Percentiles rank a stretch among this genome's conserved stretches.
phyloP scores from a whole-genome alignment of 2,888 invertebrate species.

The Eilema caniola region DNA sequence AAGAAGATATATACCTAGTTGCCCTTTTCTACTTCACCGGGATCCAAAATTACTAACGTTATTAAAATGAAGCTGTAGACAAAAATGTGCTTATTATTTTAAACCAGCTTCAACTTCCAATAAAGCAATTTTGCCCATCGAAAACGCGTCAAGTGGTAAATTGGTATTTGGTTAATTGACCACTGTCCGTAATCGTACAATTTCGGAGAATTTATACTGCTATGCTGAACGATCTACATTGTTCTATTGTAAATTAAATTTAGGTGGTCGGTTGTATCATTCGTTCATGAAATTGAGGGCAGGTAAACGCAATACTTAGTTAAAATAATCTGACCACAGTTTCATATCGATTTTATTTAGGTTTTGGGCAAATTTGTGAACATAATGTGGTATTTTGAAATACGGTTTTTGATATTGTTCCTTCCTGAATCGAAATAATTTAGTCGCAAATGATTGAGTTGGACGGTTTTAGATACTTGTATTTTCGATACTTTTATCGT shows the following conservation, averaged over 20 bases:
- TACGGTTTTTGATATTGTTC: not conserved
- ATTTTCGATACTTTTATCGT: not conserved
- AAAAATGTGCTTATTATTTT: no score
- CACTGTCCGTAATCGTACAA: not conserved
- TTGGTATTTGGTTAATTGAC: constrained; percentile 4
- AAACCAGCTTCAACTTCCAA: not conserved
- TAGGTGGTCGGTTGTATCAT: not conserved
- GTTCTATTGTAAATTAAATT: constrained; percentile 4
- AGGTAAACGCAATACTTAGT: not conserved
- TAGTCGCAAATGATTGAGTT: no score
- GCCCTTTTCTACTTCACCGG: no score
- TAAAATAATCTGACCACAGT: not conserved
- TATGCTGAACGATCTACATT: not conserved
- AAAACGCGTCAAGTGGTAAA: not conserved
- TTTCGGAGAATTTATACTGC: not conserved
- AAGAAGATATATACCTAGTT: no score
- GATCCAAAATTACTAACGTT: no score
- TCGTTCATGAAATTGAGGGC: not conserved
- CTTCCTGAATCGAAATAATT: not conserved
- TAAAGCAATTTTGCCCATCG: not conserved
- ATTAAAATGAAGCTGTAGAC: no score
- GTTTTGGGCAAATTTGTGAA: not conserved
- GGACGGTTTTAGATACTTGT: not conserved
- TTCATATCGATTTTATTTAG: constrained; percentile 1
- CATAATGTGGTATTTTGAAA: not conserved